These are phyloP conservation scores for Melanotus villosus DNA, from an alignment of 2,888 invertebrate genomes.

Conservation along the genomic window DNA sequence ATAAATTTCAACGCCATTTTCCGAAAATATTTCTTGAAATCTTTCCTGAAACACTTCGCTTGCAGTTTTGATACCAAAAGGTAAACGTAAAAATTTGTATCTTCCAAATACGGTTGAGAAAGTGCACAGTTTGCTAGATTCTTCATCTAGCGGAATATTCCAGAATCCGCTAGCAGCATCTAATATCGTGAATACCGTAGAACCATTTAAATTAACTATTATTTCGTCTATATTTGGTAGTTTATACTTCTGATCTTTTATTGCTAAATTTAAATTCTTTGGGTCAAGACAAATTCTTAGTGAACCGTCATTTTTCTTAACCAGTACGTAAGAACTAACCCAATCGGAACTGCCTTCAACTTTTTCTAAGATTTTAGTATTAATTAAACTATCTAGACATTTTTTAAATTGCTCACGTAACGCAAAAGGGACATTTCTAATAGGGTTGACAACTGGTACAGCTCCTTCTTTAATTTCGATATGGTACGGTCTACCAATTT, in stretches of 20 bases:
- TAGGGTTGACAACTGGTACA: conserved; percentile 37
- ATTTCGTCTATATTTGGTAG: not conserved
- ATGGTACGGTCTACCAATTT: conserved; percentile 45
- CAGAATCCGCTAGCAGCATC: not conserved
- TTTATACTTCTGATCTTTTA: not conserved
- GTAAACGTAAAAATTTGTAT: too few species aligned
- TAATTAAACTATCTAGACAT: conserved; percentile 16
- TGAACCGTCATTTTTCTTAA: conserved; percentile 28
- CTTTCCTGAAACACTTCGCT: too few species aligned
- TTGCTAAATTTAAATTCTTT: too few species aligned
- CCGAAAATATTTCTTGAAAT: conserved; percentile 1
- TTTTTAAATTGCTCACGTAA: conserved; percentile 42
- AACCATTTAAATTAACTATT: too few species aligned
- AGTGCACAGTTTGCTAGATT: too few species aligned
- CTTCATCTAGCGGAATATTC: too few species aligned
- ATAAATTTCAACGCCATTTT: not conserved
- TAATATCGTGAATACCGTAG: not conserved
- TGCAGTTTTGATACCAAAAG: too few species aligned
- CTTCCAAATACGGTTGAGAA: too few species aligned
- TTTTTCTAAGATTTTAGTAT: conserved; percentile 31
- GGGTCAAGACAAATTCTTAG: conserved; percentile 14
- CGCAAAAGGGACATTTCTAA: conserved; percentile 47
- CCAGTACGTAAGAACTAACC: conserved; percentile 33
- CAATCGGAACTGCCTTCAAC: too few species aligned
- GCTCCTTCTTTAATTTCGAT: conserved; percentile 42